These are phyloP conservation scores for Paramormyrops hopkinsi DNA, from an alignment of 2,797 vertebrate species.

Conservation along the genomic window DNA sequence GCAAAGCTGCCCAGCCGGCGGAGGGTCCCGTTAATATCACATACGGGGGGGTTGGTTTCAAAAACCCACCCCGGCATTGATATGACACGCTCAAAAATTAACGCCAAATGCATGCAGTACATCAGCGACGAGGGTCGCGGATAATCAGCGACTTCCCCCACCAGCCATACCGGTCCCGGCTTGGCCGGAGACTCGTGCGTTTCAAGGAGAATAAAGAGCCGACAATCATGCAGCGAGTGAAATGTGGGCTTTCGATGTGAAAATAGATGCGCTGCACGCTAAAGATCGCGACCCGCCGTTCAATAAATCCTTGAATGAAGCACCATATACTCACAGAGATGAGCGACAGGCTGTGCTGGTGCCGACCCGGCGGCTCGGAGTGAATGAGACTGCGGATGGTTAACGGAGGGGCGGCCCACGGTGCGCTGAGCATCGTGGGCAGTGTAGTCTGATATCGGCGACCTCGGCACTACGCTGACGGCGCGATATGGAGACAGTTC, in stretches of 20 bases:
- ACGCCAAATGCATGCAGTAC: background rate
- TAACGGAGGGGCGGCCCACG: conserved; percentile 29
- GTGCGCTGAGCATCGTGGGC: conserved; percentile 40
- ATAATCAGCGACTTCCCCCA: background rate
- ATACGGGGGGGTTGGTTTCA: background rate
- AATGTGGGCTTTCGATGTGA: background rate
- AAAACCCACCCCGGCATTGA: background rate
- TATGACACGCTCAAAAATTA: background rate
- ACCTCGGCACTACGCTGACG: background rate
- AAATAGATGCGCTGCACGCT: background rate
- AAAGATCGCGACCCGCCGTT: background rate
- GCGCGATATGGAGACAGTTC: background rate
- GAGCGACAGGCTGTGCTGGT: conserved; percentile 59
- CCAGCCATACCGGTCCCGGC: conserved; percentile 14
- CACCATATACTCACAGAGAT: conserved; percentile 55
- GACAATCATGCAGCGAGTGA: background rate
- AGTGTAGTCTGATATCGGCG: conserved; percentile 48
- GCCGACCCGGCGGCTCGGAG: conserved; percentile 42
- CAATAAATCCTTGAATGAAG: background rate
- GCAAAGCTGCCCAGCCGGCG: background rate
- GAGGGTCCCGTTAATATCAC: background rate
- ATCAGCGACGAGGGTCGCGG: background rate
- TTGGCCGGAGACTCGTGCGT: background rate
- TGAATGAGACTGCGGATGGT: conserved; percentile 54
- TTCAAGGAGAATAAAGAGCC: background rate